Evolutionary conservation across 2,888 invertebrate genomes (phyloP).

Genomic region (Nomada lathburiana): DNA sequence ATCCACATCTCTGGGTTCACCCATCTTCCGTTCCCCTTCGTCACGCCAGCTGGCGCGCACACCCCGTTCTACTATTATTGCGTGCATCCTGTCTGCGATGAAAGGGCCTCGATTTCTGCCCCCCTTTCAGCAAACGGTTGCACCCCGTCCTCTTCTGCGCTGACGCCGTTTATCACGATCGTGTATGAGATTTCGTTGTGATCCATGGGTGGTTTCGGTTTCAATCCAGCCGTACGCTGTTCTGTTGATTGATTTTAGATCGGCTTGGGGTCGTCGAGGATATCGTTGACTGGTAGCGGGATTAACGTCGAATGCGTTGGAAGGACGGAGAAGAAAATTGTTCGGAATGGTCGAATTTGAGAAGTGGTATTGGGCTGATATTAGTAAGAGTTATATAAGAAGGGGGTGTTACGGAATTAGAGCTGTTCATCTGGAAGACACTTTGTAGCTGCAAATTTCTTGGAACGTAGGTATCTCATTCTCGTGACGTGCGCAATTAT

Average conservation of each 20-base stretch:
- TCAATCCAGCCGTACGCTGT: background rate
- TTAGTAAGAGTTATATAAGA: too few species aligned
- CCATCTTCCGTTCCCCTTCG: conserved; percentile 61
- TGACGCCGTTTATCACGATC: conserved; percentile 3
- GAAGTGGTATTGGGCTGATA: too few species aligned
- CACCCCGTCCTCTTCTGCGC: background rate
- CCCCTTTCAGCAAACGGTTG: background rate
- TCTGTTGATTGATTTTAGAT: conserved; percentile 15
- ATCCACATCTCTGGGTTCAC: background rate
- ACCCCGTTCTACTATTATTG: conserved; percentile 62
- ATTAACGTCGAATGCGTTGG: background rate
- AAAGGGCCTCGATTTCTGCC: conserved; percentile 59
- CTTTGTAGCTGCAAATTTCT: too few species aligned
- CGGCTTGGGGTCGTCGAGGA: background rate
- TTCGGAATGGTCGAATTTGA: too few species aligned
- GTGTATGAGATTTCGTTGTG: background rate
- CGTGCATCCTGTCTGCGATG: conserved; percentile 67
- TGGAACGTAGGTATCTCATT: too few species aligned
- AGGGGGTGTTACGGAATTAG: too few species aligned
- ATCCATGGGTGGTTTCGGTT: background rate
- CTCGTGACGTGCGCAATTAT: too few species aligned
- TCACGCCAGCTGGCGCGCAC: conserved; percentile 57
- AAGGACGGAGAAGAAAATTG: too few species aligned
- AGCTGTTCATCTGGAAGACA: too few species aligned
- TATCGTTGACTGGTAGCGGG: background rate